Conservation (phyloP, 2,888 invertebrate genomes). For the Morpho achilles region DNA sequence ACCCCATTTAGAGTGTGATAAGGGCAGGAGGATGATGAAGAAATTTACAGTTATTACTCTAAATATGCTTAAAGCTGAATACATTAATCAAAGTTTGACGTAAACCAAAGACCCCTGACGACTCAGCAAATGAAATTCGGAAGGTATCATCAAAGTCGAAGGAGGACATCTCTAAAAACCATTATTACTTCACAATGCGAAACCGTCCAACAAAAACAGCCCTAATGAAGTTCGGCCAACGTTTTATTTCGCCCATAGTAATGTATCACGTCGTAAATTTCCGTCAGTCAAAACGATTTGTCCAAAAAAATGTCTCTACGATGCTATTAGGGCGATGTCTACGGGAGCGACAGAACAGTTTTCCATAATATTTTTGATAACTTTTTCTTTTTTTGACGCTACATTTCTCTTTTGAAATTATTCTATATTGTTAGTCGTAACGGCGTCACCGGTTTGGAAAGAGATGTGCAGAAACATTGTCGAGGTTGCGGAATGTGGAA, state of each 20-base stretch:
- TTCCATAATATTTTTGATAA: too few species aligned
- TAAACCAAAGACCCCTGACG: conserved; percentile 6
- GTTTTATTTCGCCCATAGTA: conserved; percentile 65
- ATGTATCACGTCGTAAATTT: conserved; percentile 75
- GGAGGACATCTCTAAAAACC: conserved; percentile 38
- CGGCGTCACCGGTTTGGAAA: too few species aligned
- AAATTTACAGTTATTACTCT: too few species aligned
- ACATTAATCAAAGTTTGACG: conserved; percentile 7
- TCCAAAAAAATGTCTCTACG: conserved; percentile 52
- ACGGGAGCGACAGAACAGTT: neutral
- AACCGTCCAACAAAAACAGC: conserved; percentile 52
- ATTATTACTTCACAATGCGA: conserved; percentile 56
- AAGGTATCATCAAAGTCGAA: conserved; percentile 56
- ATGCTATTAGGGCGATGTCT: conserved; percentile 24
- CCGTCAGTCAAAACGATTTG: conserved; percentile 72
- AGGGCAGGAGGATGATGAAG: too few species aligned
- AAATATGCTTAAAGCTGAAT: neutral
- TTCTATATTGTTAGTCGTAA: too few species aligned
- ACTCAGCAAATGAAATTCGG: conserved; percentile 41
- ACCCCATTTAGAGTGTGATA: too few species aligned
- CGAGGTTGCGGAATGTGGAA: too few species aligned
- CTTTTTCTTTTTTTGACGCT: too few species aligned
- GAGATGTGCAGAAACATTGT: too few species aligned
- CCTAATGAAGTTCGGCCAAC: conserved; percentile 67
- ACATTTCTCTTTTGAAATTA: too few species aligned